Conservation (phyloP, 23 tunicate genomes). For the Corella eumyota region DNA sequence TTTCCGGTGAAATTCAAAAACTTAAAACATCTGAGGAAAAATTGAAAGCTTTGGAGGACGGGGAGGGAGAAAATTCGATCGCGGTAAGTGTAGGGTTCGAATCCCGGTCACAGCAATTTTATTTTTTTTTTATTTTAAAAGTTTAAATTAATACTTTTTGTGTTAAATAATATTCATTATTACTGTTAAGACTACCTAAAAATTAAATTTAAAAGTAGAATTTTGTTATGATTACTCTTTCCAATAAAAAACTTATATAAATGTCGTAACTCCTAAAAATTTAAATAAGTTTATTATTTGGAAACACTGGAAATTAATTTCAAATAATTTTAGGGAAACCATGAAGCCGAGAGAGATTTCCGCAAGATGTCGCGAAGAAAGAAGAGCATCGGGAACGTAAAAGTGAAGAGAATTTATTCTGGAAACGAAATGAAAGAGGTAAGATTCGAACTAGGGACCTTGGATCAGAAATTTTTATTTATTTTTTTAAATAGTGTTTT, state of each 20-base stretch:
- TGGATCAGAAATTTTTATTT: not conserved
- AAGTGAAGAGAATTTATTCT: constrained; percentile 49
- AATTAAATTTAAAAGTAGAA: too few relatives aligned
- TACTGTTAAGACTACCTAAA: too few relatives aligned
- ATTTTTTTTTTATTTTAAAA: too few relatives aligned
- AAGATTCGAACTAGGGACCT: too few relatives aligned
- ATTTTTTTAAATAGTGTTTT: constrained; percentile 1
- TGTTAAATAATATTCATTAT: too few relatives aligned
- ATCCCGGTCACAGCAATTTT: too few relatives aligned
- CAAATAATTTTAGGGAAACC: not conserved
- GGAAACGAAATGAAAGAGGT: constrained; percentile 78
- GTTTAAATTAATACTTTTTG: too few relatives aligned
- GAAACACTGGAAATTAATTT: too few relatives aligned
- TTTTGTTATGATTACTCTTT: too few relatives aligned
- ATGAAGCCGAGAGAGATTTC: constrained; percentile 45
- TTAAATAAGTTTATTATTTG: too few relatives aligned
- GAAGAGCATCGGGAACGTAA: constrained; percentile 67
- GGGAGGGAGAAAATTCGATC: constrained; percentile 18
- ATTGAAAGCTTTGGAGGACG: constrained; percentile 49
- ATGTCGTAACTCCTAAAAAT: too few relatives aligned
- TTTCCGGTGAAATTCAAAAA: constrained; percentile 75
- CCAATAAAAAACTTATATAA: too few relatives aligned
- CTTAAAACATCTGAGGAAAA: constrained; percentile 44
- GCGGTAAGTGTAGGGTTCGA: constrained; percentile 5
- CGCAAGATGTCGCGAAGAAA: constrained; percentile 50